Base-by-base conservation (phyloP, 2,888 invertebrate genomes). In the Megamerina dolium region DNA sequence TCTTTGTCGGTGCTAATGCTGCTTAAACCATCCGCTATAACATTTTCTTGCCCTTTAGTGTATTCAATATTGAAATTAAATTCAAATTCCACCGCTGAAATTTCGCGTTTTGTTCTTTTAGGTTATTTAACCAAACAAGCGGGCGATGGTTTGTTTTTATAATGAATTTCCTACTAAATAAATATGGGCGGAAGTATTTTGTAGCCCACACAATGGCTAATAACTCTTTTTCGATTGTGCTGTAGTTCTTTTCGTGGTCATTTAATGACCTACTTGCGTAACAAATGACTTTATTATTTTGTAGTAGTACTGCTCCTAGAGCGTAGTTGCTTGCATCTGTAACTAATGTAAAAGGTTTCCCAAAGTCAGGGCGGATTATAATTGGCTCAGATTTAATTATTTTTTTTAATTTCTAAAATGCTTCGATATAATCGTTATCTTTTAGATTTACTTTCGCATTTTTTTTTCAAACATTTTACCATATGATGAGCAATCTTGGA, bases 391-490 rank as follows among this genome's bases (percentile, higher is more conserved):
- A 16, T n/a, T 14, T 41, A 2, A 40, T 20, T 4, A 40, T 16
- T 18, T 26, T 20, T 23, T 41, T 40, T n/a, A 41, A 23, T 13
- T 21, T 41, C 10, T 37, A 27, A 23, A 45, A 45, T 21, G 27
- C 17, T 26, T 34, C 13, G 14, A 26, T 17, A 18, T 40, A 36
- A 13, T 27, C n/a, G 4, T 10, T 19, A 35, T 41, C 37, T 13
- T 41, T 30, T 17, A 37, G 18, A 3, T 41, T 29, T 2, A 45
- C 20, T 33, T 19, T 32, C 13, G 26, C 18, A 23, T 31, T 23
- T 37, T 41, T 41, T 34, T 41, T 45, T 8, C n/a, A 41, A 19
- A 21, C 26, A 45, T 21, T 17, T 37, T 14, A 30, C 20, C 33
- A 37, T 37, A 12, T 37, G 40, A n/a, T 33, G 13, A 1, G 43